A percentile compares a stretch with the other conserved stretches of the same genome.
phyloP scores from a whole-genome alignment of 35 echinoderm and acorn worm genomes.

The Acanthaster planci region DNA sequence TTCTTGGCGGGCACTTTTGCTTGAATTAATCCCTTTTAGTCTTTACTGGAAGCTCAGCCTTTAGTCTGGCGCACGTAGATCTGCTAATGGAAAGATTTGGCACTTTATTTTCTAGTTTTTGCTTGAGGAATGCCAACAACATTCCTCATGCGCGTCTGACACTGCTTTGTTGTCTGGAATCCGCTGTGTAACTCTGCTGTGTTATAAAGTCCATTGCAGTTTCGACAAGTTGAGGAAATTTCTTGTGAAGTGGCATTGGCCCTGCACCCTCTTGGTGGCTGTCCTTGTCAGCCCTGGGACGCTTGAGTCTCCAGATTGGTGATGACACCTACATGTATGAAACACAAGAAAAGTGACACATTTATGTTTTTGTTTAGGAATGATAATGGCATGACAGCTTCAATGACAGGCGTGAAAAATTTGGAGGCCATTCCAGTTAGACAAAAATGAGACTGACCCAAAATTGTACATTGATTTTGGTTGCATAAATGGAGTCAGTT shows the following conservation, averaged over 20 bases:
- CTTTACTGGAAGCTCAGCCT: constrained; percentile 12
- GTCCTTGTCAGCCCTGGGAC: background rate
- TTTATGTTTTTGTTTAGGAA: background rate
- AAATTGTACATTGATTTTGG: background rate
- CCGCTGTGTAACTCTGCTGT: constrained; percentile 38
- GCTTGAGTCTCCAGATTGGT: background rate
- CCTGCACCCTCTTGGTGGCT: constrained; percentile 28
- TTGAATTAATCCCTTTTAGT: constrained; percentile 13
- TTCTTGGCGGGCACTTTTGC: constrained; percentile 42
- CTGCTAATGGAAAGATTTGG: background rate
- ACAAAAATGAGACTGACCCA: background rate
- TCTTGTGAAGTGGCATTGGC: constrained; percentile 3
- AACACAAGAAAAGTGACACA: background rate
- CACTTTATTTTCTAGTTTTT: background rate
- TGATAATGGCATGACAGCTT: background rate
- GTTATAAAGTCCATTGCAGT: constrained; percentile 21
- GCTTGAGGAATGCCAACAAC: background rate
- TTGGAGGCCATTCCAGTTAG: background rate
- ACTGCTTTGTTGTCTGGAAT: constrained; percentile 22
- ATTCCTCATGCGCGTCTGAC: constrained; percentile 39
- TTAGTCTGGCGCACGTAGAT: background rate
- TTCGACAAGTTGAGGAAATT: constrained; percentile 34
- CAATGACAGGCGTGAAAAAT: background rate
- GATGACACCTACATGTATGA: background rate
- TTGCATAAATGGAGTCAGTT: background rate